Conservation (phyloP, 2,113 vertebrate genomes). For the Oryzias celebensis region DNA sequence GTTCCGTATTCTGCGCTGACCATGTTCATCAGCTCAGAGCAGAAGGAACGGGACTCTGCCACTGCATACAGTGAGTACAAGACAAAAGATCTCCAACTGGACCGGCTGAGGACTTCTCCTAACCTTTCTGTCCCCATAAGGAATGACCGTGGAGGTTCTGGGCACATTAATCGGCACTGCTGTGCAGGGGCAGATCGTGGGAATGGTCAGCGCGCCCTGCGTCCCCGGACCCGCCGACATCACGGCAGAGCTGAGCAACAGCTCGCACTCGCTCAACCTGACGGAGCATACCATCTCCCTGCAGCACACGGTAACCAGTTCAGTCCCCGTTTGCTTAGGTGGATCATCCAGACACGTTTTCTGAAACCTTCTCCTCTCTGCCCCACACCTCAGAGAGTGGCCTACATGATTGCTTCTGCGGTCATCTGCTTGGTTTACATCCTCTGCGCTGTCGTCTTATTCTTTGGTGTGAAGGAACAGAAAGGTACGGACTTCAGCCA, state of each 20-base stretch:
- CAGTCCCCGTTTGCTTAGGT: neutral
- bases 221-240: conserved; percentile 53
- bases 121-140: conserved; percentile 60
- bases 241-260: conserved; percentile 22
- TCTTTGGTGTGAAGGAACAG: conserved; percentile 84
- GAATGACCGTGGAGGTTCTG: conserved; percentile 95
- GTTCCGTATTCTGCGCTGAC: conserved; percentile 97
- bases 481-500: conserved; percentile 79
- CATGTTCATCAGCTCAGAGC: conserved; percentile 98
- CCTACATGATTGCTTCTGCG: conserved; percentile 91
- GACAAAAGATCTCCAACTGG: neutral
- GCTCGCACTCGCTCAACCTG: neutral
- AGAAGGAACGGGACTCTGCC: conserved; percentile 93
- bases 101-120: neutral
- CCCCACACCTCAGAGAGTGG: conserved; percentile 72
- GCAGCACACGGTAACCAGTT: conserved; percentile 79
- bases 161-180: conserved; percentile 91
- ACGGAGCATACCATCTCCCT: conserved; percentile 74
- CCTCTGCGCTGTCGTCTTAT: conserved; percentile 85
- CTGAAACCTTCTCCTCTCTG: neutral
- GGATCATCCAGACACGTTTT: no score
- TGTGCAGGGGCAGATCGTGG: conserved; percentile 95
- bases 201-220: conserved; percentile 83
- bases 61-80: conserved; percentile 91
- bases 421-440: conserved; percentile 88